Base-by-base conservation (phyloP, 2,113 vertebrate genomes). In the Pica pica region DNA sequence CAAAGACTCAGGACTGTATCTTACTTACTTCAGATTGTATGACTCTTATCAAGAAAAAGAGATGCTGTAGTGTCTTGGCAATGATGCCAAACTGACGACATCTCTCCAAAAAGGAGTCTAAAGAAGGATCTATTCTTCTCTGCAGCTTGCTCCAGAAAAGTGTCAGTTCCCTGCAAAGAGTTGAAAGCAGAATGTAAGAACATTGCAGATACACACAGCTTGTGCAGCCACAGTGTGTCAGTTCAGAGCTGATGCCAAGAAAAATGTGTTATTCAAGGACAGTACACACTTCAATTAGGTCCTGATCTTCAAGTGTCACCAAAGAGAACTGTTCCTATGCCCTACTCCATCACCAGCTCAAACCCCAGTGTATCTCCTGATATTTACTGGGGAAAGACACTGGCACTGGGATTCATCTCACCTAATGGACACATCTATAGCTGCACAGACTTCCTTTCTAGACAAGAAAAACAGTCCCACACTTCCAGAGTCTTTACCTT, bases 21-120 rank as follows among this genome's bases (percentile, higher is more conserved):
- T 74, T 96, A 98, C 98, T 96, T 97, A 99, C 99, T 98, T 99
- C 99, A 91, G 99, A 98, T 27, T 99, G 99, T 96, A 99, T 99
- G 59, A 99, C 99, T 97, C 98, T 99, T 93, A 99, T 99, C 80
- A 99, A 98, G 97, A 98, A 99, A 87, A 99, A 98, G 37, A 99
- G 98, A 97, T 99, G 99, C 93, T 98, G 98, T 52, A 99, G 98
- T 7, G 99, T 99, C 97, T 99, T 99, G 77, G 99, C 99, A 95
- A 99, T 99, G 94, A 99, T 98, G 82, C 99, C 99, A 86, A 99
- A 99, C 91, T 99, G 99, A 96, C 99, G 99, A 98, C 99, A 99
- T 74, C 99, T 98, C 94, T 99, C 99, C 93, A 99, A 95, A 90
- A 99, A 99, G 49, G 99, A 99, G 79, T 98, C 97, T 91, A 99